Percentiles rank a stretch among this genome's conserved stretches.
These are phyloP conservation scores for Merodon equestris DNA, from an alignment of 2,888 invertebrate genomes.

Conservation along the genomic window DNA sequence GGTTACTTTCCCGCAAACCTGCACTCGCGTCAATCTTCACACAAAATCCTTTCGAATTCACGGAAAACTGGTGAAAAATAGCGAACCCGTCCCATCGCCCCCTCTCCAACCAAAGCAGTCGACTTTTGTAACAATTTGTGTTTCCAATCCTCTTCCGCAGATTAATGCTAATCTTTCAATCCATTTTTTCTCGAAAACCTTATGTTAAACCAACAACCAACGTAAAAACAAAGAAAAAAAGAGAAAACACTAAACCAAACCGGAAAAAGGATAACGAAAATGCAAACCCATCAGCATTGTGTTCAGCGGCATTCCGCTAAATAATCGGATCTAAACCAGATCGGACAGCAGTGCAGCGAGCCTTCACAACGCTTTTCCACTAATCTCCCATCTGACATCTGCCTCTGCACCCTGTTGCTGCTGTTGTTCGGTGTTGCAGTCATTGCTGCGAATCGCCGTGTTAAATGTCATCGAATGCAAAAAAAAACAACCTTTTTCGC, in stretches of 20 bases:
- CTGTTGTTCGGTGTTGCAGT: not conserved
- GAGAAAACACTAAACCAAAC: conserved; percentile 22
- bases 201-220: conserved; percentile 45
- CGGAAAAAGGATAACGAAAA: too few relatives aligned
- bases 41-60: too few relatives aligned
- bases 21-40: too few relatives aligned
- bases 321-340: conserved; percentile 50
- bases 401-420: conserved; percentile 61
- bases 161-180: conserved; percentile 57
- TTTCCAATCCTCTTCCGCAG: not conserved
- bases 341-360: conserved; percentile 18
- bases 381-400: conserved; percentile 63
- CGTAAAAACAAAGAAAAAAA: conserved; percentile 7
- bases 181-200: conserved; percentile 54
- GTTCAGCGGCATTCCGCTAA: conserved; percentile 45
- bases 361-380: conserved; percentile 45
- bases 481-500: conserved; percentile 20
- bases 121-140: too few relatives aligned
- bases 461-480: conserved; percentile 46
- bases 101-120: too few relatives aligned
- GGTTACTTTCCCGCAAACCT: too few relatives aligned
- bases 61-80: too few relatives aligned
- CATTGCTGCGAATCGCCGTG: conserved; percentile 4
- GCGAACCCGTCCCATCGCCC: too few relatives aligned
- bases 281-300: conserved; percentile 13